A percentile compares a stretch with the other conserved stretches of the same genome.
Evolutionary conservation across 1,140 invertebrate species (phyloP).

Genomic region (Bradysia coprophila): DNA sequence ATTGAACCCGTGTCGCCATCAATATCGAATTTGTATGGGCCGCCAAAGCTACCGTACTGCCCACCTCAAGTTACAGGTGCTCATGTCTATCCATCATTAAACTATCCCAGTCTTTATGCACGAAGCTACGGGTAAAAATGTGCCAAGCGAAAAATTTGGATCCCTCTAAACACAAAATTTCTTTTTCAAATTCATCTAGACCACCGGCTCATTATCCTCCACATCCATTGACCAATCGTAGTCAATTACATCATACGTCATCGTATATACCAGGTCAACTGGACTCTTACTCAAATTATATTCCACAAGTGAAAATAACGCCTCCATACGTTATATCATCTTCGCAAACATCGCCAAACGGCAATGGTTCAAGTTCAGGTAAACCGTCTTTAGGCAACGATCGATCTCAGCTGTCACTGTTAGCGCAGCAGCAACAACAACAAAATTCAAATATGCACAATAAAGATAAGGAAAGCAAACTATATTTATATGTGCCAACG

Average conservation of each 20-base stretch:
- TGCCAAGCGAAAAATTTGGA: too few relatives aligned
- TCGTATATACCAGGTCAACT: not conserved
- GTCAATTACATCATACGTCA: not conserved
- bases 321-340: not conserved
- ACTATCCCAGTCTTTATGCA: not conserved
- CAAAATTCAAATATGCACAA: not conserved
- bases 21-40: not conserved
- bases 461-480: not conserved
- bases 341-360: not conserved
- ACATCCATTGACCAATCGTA: not conserved
- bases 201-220: not conserved
- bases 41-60: not conserved
- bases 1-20: not conserved
- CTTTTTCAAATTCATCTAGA: too few relatives aligned
- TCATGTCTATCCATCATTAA: not conserved
- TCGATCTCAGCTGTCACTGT: not conserved
- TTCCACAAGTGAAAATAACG: not conserved
- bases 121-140: not conserved
- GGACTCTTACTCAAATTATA: not conserved
- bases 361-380: not conserved
- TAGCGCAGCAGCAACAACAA: not conserved
- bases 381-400: not conserved
- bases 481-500: too few relatives aligned
- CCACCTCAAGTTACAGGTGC: not conserved
- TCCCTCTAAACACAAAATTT: too few relatives aligned